phyloP scores from a whole-genome alignment of 2,888 invertebrate species.

The Dryococelus australis region DNA sequence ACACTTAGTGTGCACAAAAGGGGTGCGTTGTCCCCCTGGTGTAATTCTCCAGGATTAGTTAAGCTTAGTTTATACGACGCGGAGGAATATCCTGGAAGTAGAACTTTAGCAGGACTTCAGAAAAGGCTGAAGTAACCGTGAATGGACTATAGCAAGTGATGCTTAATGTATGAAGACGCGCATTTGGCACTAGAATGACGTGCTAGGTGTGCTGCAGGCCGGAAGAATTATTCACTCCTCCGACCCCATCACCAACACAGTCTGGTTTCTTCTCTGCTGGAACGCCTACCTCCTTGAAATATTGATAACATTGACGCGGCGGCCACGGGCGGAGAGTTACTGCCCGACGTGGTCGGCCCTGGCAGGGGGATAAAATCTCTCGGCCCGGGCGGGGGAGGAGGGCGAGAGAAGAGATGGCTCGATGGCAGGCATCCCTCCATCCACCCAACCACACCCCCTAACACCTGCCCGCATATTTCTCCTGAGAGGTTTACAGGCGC shows the following conservation, averaged over 20 bases:
- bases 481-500: not conserved
- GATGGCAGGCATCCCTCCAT: not conserved
- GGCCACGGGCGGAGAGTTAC: not conserved
- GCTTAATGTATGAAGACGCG: not conserved
- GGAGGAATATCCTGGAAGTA: too few species aligned
- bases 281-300: not conserved
- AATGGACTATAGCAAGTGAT: not conserved
- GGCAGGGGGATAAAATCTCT: not conserved
- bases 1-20: too few species aligned
- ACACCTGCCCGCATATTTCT: not conserved
- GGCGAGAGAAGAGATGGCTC: not conserved
- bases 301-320: not conserved
- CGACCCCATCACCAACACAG: not conserved
- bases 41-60: too few species aligned
- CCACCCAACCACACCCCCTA: not conserved
- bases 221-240: conserved; percentile 1
- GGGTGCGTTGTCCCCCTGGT: too few species aligned
- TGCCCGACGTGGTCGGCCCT: not conserved
- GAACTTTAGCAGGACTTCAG: too few species aligned
- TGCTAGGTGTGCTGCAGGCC: not conserved
- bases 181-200: not conserved
- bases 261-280: not conserved
- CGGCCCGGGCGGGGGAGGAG: not conserved
- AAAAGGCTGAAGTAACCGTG: too few species aligned
- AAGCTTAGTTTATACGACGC: too few species aligned